These are phyloP conservation scores for Ascidia mentula DNA, from an alignment of 23 tunicate genomes.

Conservation along the genomic window DNA sequence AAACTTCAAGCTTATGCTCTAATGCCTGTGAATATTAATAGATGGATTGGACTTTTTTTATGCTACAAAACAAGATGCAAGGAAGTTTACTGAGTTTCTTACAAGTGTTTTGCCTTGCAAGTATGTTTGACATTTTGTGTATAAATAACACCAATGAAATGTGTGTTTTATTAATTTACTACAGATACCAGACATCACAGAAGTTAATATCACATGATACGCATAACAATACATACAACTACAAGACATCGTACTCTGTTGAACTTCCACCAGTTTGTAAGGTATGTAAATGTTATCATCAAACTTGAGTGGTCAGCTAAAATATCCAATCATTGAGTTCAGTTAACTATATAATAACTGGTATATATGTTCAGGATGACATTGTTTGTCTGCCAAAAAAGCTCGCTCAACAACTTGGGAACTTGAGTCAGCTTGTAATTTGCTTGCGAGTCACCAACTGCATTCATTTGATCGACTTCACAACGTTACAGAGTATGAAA, in stretches of 20 bases:
- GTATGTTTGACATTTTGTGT: conserved; percentile 26
- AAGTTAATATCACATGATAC: conserved; percentile 88
- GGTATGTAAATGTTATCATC: conserved; percentile 20
- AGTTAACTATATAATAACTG: neutral
- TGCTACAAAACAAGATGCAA: conserved; percentile 73
- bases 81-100: conserved; percentile 82
- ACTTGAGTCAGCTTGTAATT: conserved; percentile 76
- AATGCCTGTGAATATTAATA: neutral
- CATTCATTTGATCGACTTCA: conserved; percentile 92
- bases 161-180: neutral
- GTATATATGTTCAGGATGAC: conserved; percentile 52
- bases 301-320: neutral
- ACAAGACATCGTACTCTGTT: conserved; percentile 81
- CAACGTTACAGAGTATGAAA: conserved; percentile 77
- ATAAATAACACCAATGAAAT: neutral
- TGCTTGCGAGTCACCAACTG: conserved; percentile 88
- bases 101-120: conserved; percentile 67
- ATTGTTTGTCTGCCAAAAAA: conserved; percentile 88
- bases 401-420: conserved; percentile 89
- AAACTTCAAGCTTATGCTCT: neutral
- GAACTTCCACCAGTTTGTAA: conserved; percentile 97
- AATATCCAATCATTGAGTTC: neutral
- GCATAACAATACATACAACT: conserved; percentile 82
- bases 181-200: conserved; percentile 82
- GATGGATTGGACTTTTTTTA: conserved; percentile 88